Percentiles rank a stretch among this genome's conserved stretches.
Evolutionary conservation across 2,888 invertebrate genomes (phyloP).

Genomic region (Drosophila colorata): DNA sequence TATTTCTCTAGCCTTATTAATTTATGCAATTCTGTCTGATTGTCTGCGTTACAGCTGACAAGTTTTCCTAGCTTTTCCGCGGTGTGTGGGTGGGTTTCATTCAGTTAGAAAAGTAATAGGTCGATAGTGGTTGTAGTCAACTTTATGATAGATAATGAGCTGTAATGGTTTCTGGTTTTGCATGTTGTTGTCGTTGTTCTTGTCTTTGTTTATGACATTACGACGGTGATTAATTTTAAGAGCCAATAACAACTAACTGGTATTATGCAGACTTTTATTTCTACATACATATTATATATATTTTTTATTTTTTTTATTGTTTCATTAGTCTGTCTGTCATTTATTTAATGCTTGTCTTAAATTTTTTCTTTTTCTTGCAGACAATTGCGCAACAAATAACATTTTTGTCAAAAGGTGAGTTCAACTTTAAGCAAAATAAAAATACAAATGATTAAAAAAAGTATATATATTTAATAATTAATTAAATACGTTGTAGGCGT

Average conservation of each 20-base stretch:
- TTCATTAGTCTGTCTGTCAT: conserved; percentile 51
- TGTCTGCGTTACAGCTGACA: conserved; percentile 79
- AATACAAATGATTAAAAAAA: conserved; percentile 21
- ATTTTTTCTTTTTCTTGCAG: conserved; percentile 55
- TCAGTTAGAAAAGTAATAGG: conserved; percentile 20
- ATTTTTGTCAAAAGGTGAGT: conserved; percentile 73
- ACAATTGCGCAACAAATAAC: conserved; percentile 62
- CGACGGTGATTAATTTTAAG: conserved; percentile 69
- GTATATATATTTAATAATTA: conserved; percentile 58
- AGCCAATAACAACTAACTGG: conserved; percentile 25
- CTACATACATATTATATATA: conserved; percentile 1
- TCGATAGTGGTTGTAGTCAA: conserved; percentile 5
- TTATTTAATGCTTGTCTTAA: conserved; percentile 47
- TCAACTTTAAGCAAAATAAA: conserved; percentile 47
- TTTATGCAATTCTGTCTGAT: conserved; percentile 74
- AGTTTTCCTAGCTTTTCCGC: conserved; percentile 41
- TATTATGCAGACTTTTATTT: conserved; percentile 21
- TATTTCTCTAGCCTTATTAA: conserved; percentile 55
- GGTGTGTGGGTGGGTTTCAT: conserved; percentile 29
- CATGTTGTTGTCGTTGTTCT: conserved; percentile 1
- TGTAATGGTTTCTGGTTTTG: conserved; percentile 43
- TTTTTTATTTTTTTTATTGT: conserved; percentile 20
- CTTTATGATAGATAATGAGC: conserved; percentile 52
- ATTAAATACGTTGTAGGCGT: conserved; percentile 63
- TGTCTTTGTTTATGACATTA: conserved; percentile 26